Percentiles rank a stretch among this genome's conserved stretches.
phyloP scores from a whole-genome alignment of 2,888 invertebrate genomes.

The Tetragnatha montana region DNA sequence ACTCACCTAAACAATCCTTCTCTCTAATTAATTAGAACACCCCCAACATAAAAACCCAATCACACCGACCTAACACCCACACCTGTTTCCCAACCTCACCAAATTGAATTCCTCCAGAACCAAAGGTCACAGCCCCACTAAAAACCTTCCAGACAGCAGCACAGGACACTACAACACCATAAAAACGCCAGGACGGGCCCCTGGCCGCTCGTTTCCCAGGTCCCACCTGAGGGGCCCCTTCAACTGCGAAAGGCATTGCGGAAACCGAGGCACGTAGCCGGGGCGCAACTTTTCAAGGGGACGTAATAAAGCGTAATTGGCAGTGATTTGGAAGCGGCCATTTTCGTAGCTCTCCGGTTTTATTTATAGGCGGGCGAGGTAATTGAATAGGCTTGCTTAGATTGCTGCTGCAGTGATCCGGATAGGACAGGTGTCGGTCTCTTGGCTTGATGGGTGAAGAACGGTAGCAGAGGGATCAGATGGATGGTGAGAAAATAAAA shows the following conservation, averaged over 20 bases:
- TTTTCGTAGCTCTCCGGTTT: slow-evolving; percentile 63
- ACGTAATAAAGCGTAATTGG: slow-evolving; percentile 68
- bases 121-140: neutral
- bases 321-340: slow-evolving; percentile 63
- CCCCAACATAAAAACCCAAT: too few species aligned
- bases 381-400: slow-evolving; percentile 62
- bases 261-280: slow-evolving; percentile 37
- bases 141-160: slow-evolving; percentile 1
- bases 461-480: too few species aligned
- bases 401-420: slow-evolving; percentile 29
- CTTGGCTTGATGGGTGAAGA: too few species aligned
- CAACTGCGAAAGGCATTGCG: slow-evolving; percentile 34
- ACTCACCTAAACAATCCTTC: too few species aligned
- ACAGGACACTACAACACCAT: neutral
- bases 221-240: slow-evolving; percentile 30
- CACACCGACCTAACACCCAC: neutral
- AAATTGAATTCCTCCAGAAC: slow-evolving; percentile 2
- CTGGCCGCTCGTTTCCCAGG: neutral
- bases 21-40: too few species aligned
- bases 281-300: slow-evolving; percentile 52
- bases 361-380: slow-evolving; percentile 64
- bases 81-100: neutral
- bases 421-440: too few species aligned
- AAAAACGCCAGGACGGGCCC: slow-evolving; percentile 17
- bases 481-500: too few species aligned